A percentile compares a stretch with the other conserved stretches of the same genome.
Conservation (phyloP, 2,888 invertebrate genomes). For the Acrocyrtus sp. region DNA sequence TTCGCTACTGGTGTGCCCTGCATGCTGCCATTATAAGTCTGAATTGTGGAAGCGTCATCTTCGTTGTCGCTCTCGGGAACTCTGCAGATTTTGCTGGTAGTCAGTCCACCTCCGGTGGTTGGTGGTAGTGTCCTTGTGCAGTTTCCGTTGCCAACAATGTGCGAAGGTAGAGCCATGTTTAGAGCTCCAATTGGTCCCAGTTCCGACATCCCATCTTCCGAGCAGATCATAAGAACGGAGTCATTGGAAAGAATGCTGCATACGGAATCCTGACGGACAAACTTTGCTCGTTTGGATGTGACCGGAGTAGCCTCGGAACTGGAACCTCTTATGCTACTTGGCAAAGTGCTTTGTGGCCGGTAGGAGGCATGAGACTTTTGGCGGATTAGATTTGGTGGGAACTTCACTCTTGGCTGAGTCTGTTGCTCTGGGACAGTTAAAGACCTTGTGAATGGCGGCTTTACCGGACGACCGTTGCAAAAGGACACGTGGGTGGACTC, state of each 20-base stretch:
- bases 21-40: slow-evolving; percentile 10
- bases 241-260: slow-evolving; percentile 62
- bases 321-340: slow-evolving; percentile 1
- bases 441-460: slow-evolving; percentile 62
- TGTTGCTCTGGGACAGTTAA: slow-evolving; percentile 62
- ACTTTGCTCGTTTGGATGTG: slow-evolving; percentile 56
- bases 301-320: slow-evolving; percentile 50
- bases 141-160: slow-evolving; percentile 1
- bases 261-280: slow-evolving; percentile 62
- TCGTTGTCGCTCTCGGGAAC: slow-evolving; percentile 31
- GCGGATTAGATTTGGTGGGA: slow-evolving; percentile 61
- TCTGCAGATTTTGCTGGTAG: slow-evolving; percentile 15
- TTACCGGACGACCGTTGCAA: slow-evolving; percentile 34
- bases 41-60: slow-evolving; percentile 6
- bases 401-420: slow-evolving; percentile 62
- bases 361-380: slow-evolving; percentile 59
- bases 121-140: background rate
- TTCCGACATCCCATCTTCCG: slow-evolving; percentile 57
- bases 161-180: slow-evolving; percentile 17
- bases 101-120: background rate
- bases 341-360: slow-evolving; percentile 7
- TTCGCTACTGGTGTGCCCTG: slow-evolving; percentile 41
- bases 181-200: slow-evolving; percentile 45
- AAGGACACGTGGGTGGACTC: slow-evolving; percentile 24
- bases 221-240: slow-evolving; percentile 62